Evolutionary conservation across 2,888 invertebrate species (phyloP).

Genomic region (Ariolimax columbianus): DNA sequence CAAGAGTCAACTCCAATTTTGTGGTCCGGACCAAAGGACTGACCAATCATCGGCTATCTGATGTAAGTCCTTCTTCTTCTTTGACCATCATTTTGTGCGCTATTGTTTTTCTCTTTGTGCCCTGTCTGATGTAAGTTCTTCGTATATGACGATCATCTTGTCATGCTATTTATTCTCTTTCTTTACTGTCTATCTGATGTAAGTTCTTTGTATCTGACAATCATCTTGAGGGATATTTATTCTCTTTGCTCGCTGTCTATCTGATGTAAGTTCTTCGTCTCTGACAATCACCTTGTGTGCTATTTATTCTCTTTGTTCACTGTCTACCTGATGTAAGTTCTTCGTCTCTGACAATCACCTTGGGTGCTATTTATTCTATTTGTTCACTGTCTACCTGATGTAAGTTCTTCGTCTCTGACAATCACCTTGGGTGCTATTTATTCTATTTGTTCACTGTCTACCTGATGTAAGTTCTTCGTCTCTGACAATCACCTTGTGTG

Average conservation of each 20-base stretch:
- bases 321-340: not conserved
- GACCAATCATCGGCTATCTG: constrained; percentile 48
- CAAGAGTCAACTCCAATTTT: constrained; percentile 71
- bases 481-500: too few species aligned
- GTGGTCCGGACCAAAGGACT: constrained; percentile 62
- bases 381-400: not conserved
- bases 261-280: not conserved
- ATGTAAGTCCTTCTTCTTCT: too few species aligned
- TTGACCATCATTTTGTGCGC: not conserved
- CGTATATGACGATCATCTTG: not conserved
- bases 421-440: too few species aligned
- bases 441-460: too few species aligned
- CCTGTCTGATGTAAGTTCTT: not conserved
- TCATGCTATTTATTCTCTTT: not conserved
- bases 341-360: not conserved
- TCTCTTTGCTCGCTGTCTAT: not conserved
- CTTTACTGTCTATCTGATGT: not conserved
- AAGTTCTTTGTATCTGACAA: not conserved
- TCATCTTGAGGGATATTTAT: not conserved
- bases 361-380: not conserved
- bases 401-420: not conserved
- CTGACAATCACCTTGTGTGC: not conserved
- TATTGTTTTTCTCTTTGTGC: not conserved
- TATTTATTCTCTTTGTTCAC: not conserved
- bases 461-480: not conserved